Evolutionary conservation across 2,888 invertebrate genomes (phyloP).

Genomic region (Prionchulus punctatus): DNA sequence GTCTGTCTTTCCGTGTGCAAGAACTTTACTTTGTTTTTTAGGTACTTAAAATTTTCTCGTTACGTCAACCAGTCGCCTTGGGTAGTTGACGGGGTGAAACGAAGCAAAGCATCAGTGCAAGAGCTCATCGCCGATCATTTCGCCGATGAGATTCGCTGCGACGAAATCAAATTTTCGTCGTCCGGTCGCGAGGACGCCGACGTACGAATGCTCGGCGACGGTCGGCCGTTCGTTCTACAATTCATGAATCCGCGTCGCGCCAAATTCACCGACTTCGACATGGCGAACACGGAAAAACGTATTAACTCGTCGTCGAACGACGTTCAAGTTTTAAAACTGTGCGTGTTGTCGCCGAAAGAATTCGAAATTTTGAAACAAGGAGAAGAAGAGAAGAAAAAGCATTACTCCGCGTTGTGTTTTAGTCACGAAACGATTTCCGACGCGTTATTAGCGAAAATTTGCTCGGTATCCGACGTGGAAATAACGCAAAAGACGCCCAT

Average conservation of each 20-base stretch:
- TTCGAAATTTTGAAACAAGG: constrained; percentile 58
- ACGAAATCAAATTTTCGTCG: constrained; percentile 48
- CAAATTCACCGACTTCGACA: neutral
- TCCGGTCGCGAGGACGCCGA: constrained; percentile 95
- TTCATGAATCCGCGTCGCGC: constrained; percentile 41
- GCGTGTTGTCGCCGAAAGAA: constrained; percentile 32
- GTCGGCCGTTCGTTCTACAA: constrained; percentile 82
- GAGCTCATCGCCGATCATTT: neutral
- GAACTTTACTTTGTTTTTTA: too few species aligned
- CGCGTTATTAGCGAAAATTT: too few species aligned
- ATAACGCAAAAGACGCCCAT: constrained; percentile 11
- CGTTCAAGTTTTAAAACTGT: constrained; percentile 3
- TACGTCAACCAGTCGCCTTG: constrained; percentile 78
- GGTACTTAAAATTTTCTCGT: constrained; percentile 66
- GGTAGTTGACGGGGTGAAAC: constrained; percentile 53
- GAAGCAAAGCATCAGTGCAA: neutral
- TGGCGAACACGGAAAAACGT: neutral
- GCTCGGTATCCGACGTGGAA: too few species aligned
- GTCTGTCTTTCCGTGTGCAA: neutral
- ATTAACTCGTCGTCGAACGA: neutral
- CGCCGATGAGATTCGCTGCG: neutral
- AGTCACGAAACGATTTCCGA: too few species aligned
- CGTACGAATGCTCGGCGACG: constrained; percentile 64
- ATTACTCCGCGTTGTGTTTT: constrained; percentile 54
- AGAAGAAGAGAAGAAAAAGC: constrained; percentile 70